These are phyloP conservation scores for Drosophila recens DNA, from an alignment of 2,888 invertebrate genomes.

Conservation along the genomic window DNA sequence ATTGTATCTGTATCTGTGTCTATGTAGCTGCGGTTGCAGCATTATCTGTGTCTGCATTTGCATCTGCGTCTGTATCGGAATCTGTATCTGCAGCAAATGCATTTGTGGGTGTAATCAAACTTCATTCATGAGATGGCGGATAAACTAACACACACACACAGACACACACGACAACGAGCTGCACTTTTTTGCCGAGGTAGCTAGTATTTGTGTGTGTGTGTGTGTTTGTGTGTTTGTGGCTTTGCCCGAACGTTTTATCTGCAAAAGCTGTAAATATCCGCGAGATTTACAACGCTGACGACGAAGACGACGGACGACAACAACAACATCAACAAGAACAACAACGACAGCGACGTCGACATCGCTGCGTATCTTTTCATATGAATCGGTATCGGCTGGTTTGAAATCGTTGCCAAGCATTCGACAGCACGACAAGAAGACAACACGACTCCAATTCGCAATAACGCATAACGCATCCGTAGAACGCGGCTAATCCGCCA, in stretches of 20 bases:
- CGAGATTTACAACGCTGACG: slow-evolving; percentile 83
- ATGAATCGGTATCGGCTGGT: slow-evolving; percentile 49
- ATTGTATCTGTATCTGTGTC: slow-evolving; percentile 45
- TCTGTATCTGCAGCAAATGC: slow-evolving; percentile 32
- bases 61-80: slow-evolving; percentile 35
- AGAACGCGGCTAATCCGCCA: slow-evolving; percentile 59
- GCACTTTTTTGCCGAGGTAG: slow-evolving; percentile 32
- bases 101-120: slow-evolving; percentile 50
- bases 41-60: slow-evolving; percentile 34
- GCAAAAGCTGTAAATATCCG: slow-evolving; percentile 83
- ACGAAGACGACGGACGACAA: slow-evolving; percentile 26
- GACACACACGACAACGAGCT: slow-evolving; percentile 25
- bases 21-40: slow-evolving; percentile 20
- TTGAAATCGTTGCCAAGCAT: slow-evolving; percentile 37
- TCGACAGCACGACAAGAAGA: slow-evolving; percentile 56
- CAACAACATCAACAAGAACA: slow-evolving; percentile 18
- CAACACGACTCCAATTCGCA: slow-evolving; percentile 45
- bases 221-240: slow-evolving; percentile 13
- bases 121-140: slow-evolving; percentile 57
- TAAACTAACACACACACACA: slow-evolving; percentile 21
- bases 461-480: slow-evolving; percentile 47
- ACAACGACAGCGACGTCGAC: slow-evolving; percentile 34
- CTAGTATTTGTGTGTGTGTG: slow-evolving; percentile 9
- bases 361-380: slow-evolving; percentile 52
- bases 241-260: slow-evolving; percentile 65